A percentile compares a stretch with the other conserved stretches of the same genome.
These are phyloP conservation scores for Linyphia triangularis DNA, from an alignment of 2,888 invertebrate genomes.

Conservation along the genomic window DNA sequence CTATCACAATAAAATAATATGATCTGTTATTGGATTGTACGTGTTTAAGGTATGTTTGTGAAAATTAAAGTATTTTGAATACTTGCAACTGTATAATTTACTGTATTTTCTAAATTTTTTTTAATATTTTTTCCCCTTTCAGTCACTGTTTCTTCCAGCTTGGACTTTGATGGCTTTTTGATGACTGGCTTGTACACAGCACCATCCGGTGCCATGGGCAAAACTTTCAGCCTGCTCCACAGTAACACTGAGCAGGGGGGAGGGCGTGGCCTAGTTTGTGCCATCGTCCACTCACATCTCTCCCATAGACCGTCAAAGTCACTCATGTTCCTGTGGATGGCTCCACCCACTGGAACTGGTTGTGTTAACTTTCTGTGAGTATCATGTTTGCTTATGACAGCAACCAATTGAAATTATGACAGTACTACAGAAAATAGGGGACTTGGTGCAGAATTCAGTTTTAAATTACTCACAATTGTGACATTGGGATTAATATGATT, in stretches of 20 bases:
- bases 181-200: constrained; percentile 80
- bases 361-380: constrained; percentile 80
- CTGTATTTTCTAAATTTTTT: background rate
- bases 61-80: no score
- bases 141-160: constrained; percentile 79
- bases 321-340: constrained; percentile 79
- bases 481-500: no score
- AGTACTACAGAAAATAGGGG: no score
- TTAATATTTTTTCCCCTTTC: background rate
- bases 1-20: no score
- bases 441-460: no score
- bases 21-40: no score
- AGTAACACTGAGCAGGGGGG: constrained; percentile 59
- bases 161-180: constrained; percentile 80
- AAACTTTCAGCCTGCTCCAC: constrained; percentile 40
- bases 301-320: constrained; percentile 78
- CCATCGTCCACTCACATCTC: constrained; percentile 79
- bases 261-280: constrained; percentile 79
- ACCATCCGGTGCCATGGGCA: constrained; percentile 73
- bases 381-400: no score
- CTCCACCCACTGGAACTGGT: constrained; percentile 80
- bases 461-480: no score
- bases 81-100: no score
- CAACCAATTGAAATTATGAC: no score
- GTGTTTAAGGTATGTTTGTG: no score